Evolutionary conservation across 2,797 vertebrate genomes (phyloP).

Genomic region (Anisognathus igniventris): DNA sequence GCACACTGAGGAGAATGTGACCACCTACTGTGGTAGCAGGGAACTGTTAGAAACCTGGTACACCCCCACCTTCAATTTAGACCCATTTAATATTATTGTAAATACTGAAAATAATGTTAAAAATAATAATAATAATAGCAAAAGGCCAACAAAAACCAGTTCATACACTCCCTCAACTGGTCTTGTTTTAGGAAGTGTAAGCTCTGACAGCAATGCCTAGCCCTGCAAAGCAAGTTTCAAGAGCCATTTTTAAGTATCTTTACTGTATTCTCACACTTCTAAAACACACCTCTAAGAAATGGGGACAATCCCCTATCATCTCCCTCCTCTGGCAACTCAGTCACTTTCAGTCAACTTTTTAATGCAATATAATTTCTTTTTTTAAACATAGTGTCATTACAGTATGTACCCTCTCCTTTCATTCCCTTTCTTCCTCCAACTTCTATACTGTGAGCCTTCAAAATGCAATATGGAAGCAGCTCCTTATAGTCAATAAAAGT

Average conservation of each 20-base stretch:
- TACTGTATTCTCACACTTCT: background rate
- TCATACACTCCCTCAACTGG: background rate
- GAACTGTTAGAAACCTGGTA: background rate
- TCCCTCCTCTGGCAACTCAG: background rate
- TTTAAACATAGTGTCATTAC: background rate
- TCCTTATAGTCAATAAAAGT: background rate
- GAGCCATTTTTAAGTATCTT: background rate
- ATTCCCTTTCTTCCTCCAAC: background rate
- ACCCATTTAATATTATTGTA: background rate
- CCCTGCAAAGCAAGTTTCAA: background rate
- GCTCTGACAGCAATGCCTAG: background rate
- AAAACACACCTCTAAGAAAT: background rate
- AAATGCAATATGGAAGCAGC: background rate
- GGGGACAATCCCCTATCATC: background rate
- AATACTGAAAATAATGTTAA: background rate
- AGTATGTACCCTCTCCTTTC: background rate
- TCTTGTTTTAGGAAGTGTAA: background rate
- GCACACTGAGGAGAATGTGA: background rate
- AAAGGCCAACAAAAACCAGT: background rate
- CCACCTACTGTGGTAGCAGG: accelerated
- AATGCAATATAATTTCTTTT: background rate
- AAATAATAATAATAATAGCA: background rate
- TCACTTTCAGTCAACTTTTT: background rate
- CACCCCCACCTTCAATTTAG: background rate
- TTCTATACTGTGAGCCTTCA: background rate